A percentile compares a stretch with the other conserved stretches of the same genome.
Evolutionary conservation across 2,888 invertebrate genomes (phyloP).

Genomic region (Adineta ricciae): DNA sequence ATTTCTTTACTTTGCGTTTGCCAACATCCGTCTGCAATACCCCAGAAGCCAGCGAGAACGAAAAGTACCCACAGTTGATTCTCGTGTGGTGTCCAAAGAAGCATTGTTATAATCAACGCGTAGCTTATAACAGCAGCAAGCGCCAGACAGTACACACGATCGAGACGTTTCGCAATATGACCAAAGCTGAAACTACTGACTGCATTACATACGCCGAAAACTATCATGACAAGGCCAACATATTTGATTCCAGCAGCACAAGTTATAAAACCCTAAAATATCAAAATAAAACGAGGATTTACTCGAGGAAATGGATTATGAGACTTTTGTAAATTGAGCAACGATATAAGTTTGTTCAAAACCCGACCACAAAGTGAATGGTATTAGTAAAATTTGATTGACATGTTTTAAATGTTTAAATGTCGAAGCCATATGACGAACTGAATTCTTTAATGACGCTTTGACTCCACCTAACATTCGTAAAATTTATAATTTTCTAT

Average conservation of each 20-base stretch:
- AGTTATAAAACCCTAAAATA: slow-evolving; percentile 41
- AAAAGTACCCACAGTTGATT: slow-evolving; percentile 54
- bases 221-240: slow-evolving; percentile 46
- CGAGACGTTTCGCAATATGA: slow-evolving; percentile 43
- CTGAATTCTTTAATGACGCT: not conserved
- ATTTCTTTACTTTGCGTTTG: not conserved
- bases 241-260: slow-evolving; percentile 46
- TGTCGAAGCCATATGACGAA: slow-evolving; percentile 55
- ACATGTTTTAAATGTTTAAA: slow-evolving; percentile 78
- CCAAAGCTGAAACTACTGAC: slow-evolving; percentile 44
- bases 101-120: slow-evolving; percentile 37
- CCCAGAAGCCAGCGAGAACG: slow-evolving; percentile 80
- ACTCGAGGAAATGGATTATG: not conserved
- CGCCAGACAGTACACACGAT: slow-evolving; percentile 44
- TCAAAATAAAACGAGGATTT: not conserved
- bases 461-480: not conserved
- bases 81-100: slow-evolving; percentile 39
- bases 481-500: not conserved
- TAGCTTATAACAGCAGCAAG: slow-evolving; percentile 40
- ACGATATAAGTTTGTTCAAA: slow-evolving; percentile 94
- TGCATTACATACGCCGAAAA: slow-evolving; percentile 45
- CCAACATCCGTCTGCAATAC: slow-evolving; percentile 63
- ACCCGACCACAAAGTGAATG: slow-evolving; percentile 88
- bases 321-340: slow-evolving; percentile 55
- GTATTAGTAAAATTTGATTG: slow-evolving; percentile 80